Evolutionary conservation across 2,113 vertebrate genomes (phyloP), one percentile per base, ranked within the genome.

Genomic region (Ia io): DNA sequence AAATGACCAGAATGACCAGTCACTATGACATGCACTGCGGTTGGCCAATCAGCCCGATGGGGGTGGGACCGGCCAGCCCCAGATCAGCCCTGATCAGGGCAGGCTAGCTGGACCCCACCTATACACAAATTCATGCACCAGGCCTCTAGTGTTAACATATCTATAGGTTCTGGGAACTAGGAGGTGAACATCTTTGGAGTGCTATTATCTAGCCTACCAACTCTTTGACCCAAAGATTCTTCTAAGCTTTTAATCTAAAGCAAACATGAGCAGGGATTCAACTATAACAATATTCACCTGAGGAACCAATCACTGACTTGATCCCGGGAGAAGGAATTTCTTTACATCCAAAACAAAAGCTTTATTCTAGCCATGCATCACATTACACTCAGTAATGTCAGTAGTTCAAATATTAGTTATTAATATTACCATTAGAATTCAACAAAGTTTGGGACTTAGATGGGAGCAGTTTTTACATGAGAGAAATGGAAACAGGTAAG

Each of bases 171-270:
- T 42, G 42, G 18, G 53, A 35, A 49, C 53, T 82, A 87, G 63
- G 28, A 49, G 28, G 3, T 73, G n/a, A 40, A 65, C 37, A 67
- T 74, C 10, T 84, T 35, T 69, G 28, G 40, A 20, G 4, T 70
- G 23, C 14, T 56, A 69, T 86, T 73, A 70, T 69, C 37, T 88
- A 88, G 12, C 20, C 65, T 56, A 83, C 30, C 18, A 53, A 82
- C 20, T 74, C 69, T 87, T 49, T n/a, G 32, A 82, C 37, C 20
- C 30, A 74, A 11, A 28, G 65, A 37, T 88, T 92, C 37, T 76
- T 37, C 40, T 89, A 73, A 93, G 69, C 69, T 5, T 65, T 93
- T 78, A 78, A 77, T 95, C 53, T 47, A 78, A 69, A 95, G 18
- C 51, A 92, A 95, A 87, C 17, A n/a, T 44, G 6, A 11, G 35